Evolutionary conservation across 2,113 vertebrate species (phyloP).

Genomic region (human): GRCh38 chr4:42464001-42464500

Average conservation of each 20-base stretch:
- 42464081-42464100: neutral
- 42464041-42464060: neutral
- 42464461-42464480: too few species aligned
- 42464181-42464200: conserved; percentile 25
- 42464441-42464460: too few species aligned
- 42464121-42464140: neutral
- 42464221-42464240: neutral
- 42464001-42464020: neutral
- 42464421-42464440: too few species aligned
- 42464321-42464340: too few species aligned
- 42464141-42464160: neutral
- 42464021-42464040: neutral
- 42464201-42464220: neutral
- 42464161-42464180: neutral
- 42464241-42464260: neutral
- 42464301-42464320: too few species aligned
- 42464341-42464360: too few species aligned
- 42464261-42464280: neutral
- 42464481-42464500: too few species aligned
- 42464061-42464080: neutral
- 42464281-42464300: too few species aligned
- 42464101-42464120: neutral
- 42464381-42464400: too few species aligned
- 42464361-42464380: too few species aligned
- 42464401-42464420: too few species aligned